A percentile compares a stretch with the other conserved stretches of the same genome.
These are phyloP conservation scores for Branchinecta lindahli DNA, from an alignment of 1,140 invertebrate species.

Conservation along the genomic window DNA sequence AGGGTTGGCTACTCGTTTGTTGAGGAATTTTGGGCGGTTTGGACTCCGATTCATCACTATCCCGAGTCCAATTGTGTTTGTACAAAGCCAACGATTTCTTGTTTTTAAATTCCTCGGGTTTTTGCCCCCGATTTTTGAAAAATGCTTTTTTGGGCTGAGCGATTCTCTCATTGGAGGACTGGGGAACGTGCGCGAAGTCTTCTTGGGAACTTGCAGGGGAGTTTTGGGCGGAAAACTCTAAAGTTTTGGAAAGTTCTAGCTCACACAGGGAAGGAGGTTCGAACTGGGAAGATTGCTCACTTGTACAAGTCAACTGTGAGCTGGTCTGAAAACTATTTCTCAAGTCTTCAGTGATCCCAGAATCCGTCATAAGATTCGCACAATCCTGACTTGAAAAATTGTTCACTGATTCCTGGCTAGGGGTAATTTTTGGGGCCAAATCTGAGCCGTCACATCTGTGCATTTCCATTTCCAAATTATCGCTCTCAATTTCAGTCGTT, in stretches of 20 bases:
- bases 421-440: no score
- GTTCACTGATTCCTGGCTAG: no score
- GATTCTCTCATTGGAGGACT: background rate
- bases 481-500: no score
- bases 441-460: no score
- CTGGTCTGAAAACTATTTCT: no score
- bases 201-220: background rate
- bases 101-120: conserved; percentile 17
- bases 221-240: background rate
- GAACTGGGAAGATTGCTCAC: background rate
- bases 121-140: conserved; percentile 14
- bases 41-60: conserved; percentile 36
- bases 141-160: conserved; percentile 42
- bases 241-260: no score
- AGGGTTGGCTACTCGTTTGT: conserved; percentile 13
- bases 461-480: no score
- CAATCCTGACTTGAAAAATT: no score
- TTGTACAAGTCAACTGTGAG: no score
- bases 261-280: background rate
- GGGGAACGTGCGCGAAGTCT: background rate
- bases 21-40: background rate
- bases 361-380: no score
- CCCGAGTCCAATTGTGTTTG: conserved; percentile 71
- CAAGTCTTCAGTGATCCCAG: no score
- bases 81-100: conserved; percentile 64